Conservation (phyloP, 2,888 invertebrate species). For the Lydus trimaculatus region DNA sequence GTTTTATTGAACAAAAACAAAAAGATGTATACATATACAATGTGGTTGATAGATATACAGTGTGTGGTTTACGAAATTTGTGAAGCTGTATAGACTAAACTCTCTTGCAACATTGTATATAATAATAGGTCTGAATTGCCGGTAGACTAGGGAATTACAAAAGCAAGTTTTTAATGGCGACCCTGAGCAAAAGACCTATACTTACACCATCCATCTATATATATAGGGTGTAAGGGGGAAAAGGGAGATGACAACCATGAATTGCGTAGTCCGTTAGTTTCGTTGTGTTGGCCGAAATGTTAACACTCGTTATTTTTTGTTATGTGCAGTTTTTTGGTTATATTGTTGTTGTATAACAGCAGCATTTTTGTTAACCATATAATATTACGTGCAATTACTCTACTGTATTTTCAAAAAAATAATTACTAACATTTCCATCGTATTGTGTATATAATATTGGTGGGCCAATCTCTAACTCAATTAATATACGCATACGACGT, state of each 20-base stretch:
- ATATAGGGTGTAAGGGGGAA: slow-evolving; percentile 44
- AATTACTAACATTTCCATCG: slow-evolving; percentile 4
- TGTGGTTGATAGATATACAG: background rate
- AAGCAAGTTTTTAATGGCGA: slow-evolving; percentile 61
- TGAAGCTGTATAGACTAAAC: slow-evolving; percentile 18
- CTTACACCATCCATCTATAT: slow-evolving; percentile 38
- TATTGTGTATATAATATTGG: background rate
- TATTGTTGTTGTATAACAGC: background rate
- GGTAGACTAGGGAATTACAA: slow-evolving; percentile 53
- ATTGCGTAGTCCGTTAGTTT: slow-evolving; percentile 52
- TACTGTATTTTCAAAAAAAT: slow-evolving; percentile 1
- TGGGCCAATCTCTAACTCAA: slow-evolving; percentile 13
- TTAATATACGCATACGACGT: slow-evolving; percentile 15
- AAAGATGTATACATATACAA: background rate
- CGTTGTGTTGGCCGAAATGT: slow-evolving; percentile 50
- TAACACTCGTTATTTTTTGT: slow-evolving; percentile 41
- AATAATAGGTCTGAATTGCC: slow-evolving; percentile 56
- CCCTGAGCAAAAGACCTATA: slow-evolving; percentile 55
- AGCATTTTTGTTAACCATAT: background rate
- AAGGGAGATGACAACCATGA: slow-evolving; percentile 36
- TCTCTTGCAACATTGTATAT: slow-evolving; percentile 31
- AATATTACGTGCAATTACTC: slow-evolving; percentile 13
- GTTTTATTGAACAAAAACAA: background rate
- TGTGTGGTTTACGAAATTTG: slow-evolving; percentile 20
- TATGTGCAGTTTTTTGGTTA: slow-evolving; percentile 17